Evolutionary conservation across 2,888 invertebrate species (phyloP).

Genomic region (Spodoptera exigua): DNA sequence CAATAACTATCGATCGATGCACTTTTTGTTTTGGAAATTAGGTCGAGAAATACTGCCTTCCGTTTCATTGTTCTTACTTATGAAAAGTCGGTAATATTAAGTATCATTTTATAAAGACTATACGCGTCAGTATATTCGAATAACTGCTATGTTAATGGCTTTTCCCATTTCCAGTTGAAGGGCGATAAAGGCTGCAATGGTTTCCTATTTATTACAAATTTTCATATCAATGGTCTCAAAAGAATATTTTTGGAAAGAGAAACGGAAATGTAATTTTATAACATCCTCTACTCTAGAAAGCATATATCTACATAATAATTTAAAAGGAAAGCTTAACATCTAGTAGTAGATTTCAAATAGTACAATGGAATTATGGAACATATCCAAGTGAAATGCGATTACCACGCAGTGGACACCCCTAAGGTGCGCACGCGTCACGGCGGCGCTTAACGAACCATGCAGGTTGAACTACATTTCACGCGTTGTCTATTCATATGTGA

Average conservation of each 20-base stretch:
- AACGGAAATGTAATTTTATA: conserved; percentile 24
- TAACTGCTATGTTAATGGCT: conserved; percentile 19
- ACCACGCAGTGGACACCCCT: conserved; percentile 46
- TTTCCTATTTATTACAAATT: conserved; percentile 11
- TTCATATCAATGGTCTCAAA: conserved; percentile 27
- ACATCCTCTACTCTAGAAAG: conserved; percentile 45
- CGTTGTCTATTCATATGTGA: conserved; percentile 60
- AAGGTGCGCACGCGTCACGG: conserved; percentile 49
- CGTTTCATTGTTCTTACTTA: conserved; percentile 46
- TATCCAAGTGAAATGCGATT: conserved; percentile 53
- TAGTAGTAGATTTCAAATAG: conserved; percentile 42
- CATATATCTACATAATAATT: conserved; percentile 38
- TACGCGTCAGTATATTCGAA: not conserved
- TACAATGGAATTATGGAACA: conserved; percentile 51
- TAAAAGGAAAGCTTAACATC: conserved; percentile 45
- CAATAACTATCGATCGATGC: conserved; percentile 14
- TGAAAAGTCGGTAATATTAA: conserved; percentile 14
- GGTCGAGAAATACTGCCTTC: conserved; percentile 52
- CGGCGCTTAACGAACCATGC: conserved; percentile 69
- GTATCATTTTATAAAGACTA: not conserved
- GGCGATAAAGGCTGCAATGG: conserved; percentile 22
- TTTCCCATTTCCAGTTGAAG: conserved; percentile 22
- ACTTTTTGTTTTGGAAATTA: conserved; percentile 41
- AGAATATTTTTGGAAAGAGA: conserved; percentile 41
- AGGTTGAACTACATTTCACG: conserved; percentile 78